Conservation (phyloP, 1,140 invertebrate species). For the Wasmannia auropunctata region DNA sequence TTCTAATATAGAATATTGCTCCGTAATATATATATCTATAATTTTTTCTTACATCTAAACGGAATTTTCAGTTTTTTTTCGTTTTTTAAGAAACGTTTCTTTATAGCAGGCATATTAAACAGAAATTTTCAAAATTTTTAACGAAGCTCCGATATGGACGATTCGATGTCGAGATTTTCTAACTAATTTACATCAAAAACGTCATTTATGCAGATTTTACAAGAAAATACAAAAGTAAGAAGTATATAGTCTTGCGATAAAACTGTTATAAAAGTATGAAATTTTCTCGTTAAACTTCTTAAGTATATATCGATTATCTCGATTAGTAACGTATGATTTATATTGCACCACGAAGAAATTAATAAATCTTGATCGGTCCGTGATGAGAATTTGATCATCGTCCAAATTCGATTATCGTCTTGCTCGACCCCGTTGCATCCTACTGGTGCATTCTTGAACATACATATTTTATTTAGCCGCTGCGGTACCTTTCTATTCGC, state of each 20-base stretch:
- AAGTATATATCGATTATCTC: neutral
- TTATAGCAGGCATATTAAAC: neutral
- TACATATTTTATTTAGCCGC: constrained; percentile 1
- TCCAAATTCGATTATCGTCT: constrained; percentile 21
- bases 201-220: neutral
- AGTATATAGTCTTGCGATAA: neutral
- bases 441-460: neutral
- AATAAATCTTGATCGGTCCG: neutral
- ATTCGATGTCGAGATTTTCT: neutral
- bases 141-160: neutral
- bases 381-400: neutral
- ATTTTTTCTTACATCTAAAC: neutral
- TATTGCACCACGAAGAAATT: constrained; percentile 1
- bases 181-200: neutral
- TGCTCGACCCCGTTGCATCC: neutral
- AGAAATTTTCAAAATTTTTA: neutral
- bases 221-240: neutral
- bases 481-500: neutral
- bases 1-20: neutral
- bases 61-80: neutral
- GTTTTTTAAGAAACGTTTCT: neutral
- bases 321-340: neutral
- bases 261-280: neutral
- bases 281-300: neutral
- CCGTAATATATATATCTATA: neutral